Evolutionary conservation across 2,797 vertebrate species (phyloP), one percentile per base, ranked within the genome.

Genomic region (Ceyx erithaca): DNA sequence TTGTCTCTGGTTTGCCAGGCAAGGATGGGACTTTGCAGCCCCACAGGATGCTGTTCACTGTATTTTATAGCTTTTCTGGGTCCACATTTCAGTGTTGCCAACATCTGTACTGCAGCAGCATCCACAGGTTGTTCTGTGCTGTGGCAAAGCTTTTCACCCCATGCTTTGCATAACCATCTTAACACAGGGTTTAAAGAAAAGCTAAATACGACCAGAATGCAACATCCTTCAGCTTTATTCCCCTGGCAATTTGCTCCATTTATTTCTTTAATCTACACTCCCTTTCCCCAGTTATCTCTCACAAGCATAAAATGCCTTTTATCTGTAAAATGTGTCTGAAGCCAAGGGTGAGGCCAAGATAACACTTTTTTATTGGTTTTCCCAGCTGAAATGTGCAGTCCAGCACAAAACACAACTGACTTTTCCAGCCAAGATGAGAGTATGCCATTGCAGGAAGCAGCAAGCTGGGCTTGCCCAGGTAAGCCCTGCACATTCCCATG

Each of bases 1-100:
- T 72, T 85, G 33, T 41, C 85, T 68, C 62, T 77, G 72, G 45
- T 90, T 95, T 84, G 41, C 45, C 70, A 91, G 49, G 35, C 64
- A 58, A 88, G 48, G 75, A 54, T 48, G 90, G 52, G 28, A 85
- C 30, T 94, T 94, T 55, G 41, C 13, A 94, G 6, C 82, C 71
- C 62, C 82, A 80, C 18, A 91, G 64, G 68, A 83, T 59, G 33
- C 26, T 78, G 10, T 59, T 73, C 35, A 49, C 77, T 75, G 33
- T 63, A 87, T 85, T 95, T 82, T 78, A 85, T 52, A 76, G 57
- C 70, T 57, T 80, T 89, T 86, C 46, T n/a, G 37, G 37, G 37
- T 51, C 71, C 9, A 43, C 25, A 62, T 79, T 76, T 72, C 69
- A 58, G 3, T 67, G 35, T 67, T 83, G 26, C 28, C 49, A 87